phyloP scores from a whole-genome alignment of 1,140 invertebrate species.

The Trachymyrmex cornetzi region DNA sequence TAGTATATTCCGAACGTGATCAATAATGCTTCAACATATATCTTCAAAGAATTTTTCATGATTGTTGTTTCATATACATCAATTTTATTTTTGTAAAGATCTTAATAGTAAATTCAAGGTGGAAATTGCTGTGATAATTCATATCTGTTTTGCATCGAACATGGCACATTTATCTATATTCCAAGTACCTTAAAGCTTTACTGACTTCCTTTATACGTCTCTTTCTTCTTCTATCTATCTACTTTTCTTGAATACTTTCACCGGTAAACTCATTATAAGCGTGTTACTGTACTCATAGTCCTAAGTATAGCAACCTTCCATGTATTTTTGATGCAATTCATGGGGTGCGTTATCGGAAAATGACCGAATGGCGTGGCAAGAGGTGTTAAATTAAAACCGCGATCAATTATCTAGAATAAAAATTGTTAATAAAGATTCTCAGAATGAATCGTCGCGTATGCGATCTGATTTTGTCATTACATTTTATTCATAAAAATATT shows the following conservation, averaged over 20 bases:
- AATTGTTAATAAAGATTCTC: constrained; percentile 46
- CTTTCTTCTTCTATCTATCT: not conserved
- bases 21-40: not conserved
- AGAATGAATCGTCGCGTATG: constrained; percentile 23
- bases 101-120: not conserved
- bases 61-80: not conserved
- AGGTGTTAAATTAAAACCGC: constrained; percentile 55
- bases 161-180: not conserved
- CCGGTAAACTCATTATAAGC: not conserved
- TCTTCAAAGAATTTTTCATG: not conserved
- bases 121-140: not conserved
- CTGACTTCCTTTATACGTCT: not conserved
- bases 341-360: constrained; percentile 52
- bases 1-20: not conserved
- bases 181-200: not conserved
- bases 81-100: constrained; percentile 2
- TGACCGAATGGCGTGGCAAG: constrained; percentile 17
- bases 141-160: not conserved
- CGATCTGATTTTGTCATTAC: not conserved
- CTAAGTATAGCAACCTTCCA: constrained; percentile 57
- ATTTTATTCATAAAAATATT: constrained; percentile 17
- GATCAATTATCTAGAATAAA: constrained; percentile 45
- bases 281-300: not conserved
- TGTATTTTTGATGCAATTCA: constrained; percentile 67
- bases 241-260: constrained; percentile 39